A percentile compares a stretch with the other conserved stretches of the same genome.
Conservation (phyloP, 2,113 vertebrate species). For the Dissostichus mawsoni region DNA sequence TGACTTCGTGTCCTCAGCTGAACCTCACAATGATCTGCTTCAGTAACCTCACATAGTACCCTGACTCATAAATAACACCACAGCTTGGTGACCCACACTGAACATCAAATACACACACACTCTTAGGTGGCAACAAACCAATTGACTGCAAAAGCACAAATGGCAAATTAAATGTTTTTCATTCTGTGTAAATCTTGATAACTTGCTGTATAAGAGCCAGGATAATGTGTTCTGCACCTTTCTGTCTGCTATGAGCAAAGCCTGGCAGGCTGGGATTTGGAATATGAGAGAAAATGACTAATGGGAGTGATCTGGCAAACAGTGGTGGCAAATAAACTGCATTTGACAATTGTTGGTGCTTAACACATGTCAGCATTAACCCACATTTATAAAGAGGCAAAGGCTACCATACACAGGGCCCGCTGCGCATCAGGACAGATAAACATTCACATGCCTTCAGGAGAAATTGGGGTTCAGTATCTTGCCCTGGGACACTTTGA, state of each 20-base stretch:
- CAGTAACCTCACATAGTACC: constrained; percentile 8
- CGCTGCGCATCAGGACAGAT: too few species aligned
- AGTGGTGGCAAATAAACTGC: too few species aligned
- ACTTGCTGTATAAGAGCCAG: not conserved
- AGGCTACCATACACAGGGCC: too few species aligned
- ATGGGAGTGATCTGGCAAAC: too few species aligned
- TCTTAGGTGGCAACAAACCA: constrained; percentile 11
- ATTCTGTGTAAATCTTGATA: too few species aligned
- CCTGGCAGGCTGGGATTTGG: not conserved
- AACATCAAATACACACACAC: not conserved
- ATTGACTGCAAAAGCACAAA: not conserved
- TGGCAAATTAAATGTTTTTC: not conserved
- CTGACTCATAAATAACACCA: constrained; percentile 20
- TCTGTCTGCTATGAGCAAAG: constrained; percentile 3
- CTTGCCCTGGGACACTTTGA: too few species aligned
- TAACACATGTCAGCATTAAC: too few species aligned
- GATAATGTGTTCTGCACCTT: constrained; percentile 11
- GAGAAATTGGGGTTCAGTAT: too few species aligned
- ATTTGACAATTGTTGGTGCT: too few species aligned
- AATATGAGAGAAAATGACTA: not conserved
- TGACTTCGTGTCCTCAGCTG: constrained; percentile 12
- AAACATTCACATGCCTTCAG: too few species aligned
- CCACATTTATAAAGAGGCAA: too few species aligned
- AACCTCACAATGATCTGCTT: not conserved
- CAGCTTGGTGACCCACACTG: constrained; percentile 3